Percentiles rank a stretch among this genome's conserved stretches.
Evolutionary conservation across 2,888 invertebrate genomes (phyloP).

Genomic region (Lepidonotus clava): DNA sequence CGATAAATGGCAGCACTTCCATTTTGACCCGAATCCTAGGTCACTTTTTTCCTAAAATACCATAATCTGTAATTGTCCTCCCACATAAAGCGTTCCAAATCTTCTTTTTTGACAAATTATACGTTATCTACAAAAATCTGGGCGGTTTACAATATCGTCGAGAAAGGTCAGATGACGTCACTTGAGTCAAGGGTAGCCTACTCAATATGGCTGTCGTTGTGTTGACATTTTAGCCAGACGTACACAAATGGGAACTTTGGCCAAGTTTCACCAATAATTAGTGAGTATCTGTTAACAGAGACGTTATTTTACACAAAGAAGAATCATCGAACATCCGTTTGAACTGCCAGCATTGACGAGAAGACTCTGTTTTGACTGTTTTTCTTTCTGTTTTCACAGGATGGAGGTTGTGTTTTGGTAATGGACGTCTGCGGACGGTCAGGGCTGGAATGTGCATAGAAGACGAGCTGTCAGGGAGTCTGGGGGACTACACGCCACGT

Average conservation of each 20-base stretch:
- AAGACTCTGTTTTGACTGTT: too few relatives aligned
- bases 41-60: neutral
- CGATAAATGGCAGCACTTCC: neutral
- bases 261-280: neutral
- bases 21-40: neutral
- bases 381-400: slow-evolving; percentile 55
- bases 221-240: slow-evolving; percentile 56
- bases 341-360: too few relatives aligned
- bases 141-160: too few relatives aligned
- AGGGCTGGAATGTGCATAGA: slow-evolving; percentile 17
- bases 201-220: slow-evolving; percentile 59
- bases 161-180: slow-evolving; percentile 52
- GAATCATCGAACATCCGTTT: neutral
- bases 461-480: neutral
- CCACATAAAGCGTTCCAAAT: too few relatives aligned
- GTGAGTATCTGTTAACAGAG: neutral
- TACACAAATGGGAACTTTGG: slow-evolving; percentile 14
- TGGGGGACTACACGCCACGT: neutral
- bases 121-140: too few relatives aligned
- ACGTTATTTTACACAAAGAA: neutral
- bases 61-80: neutral
- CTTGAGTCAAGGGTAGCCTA: slow-evolving; percentile 48
- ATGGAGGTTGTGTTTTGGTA: slow-evolving; percentile 45
- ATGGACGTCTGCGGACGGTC: slow-evolving; percentile 38
- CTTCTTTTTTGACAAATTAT: too few relatives aligned